Conservation (phyloP, 2,888 invertebrate genomes). For the Mylabris sibirica region DNA sequence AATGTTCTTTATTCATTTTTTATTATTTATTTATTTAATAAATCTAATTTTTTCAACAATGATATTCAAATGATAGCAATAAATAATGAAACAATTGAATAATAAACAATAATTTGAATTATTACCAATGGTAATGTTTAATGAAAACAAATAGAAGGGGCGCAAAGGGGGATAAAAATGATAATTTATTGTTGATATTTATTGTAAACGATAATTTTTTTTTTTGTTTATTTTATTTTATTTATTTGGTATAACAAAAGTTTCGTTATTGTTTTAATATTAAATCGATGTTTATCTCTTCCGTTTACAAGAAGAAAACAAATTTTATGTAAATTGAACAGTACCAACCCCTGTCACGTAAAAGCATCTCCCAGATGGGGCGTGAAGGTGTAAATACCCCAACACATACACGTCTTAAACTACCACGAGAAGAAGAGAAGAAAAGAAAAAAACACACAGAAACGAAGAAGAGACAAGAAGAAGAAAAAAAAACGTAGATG, state of each 20-base stretch:
- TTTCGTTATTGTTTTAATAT: constrained; percentile 2
- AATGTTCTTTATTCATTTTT: background rate
- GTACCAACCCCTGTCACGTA: constrained; percentile 7
- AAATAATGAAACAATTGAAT: constrained; percentile 2
- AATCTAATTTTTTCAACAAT: background rate
- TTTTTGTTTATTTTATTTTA: no score
- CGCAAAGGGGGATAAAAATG: background rate
- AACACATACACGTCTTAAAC: background rate
- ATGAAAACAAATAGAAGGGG: background rate
- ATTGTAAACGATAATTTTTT: no score
- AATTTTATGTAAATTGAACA: constrained; percentile 8
- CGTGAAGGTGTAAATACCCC: constrained; percentile 4
- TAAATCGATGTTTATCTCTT: constrained; percentile 3
- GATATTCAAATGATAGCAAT: background rate
- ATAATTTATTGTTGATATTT: background rate
- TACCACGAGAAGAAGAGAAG: background rate
- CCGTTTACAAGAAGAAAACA: background rate
- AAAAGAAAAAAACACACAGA: background rate
- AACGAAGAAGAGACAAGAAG: background rate
- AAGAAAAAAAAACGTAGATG: background rate
- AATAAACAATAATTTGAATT: background rate
- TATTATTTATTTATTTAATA: background rate
- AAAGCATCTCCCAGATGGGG: constrained; percentile 1
- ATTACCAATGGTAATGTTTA: background rate
- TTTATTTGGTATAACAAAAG: background rate